These are phyloP conservation scores for Xanthorhoe spadicearia DNA, from an alignment of 2,888 invertebrate species.

Conservation along the genomic window DNA sequence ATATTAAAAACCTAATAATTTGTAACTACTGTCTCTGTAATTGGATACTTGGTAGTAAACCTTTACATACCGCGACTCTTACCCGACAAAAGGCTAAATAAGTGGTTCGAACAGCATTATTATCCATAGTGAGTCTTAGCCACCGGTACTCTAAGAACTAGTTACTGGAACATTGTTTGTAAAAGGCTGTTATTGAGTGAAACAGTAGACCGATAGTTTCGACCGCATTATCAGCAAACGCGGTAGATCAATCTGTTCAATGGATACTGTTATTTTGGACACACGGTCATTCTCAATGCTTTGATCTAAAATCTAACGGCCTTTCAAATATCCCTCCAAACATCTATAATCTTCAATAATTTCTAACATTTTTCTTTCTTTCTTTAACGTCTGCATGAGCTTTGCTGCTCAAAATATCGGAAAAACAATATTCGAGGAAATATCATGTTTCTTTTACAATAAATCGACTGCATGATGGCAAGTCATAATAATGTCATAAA, in stretches of 20 bases:
- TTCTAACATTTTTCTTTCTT: too few relatives aligned
- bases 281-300: conserved; percentile 23
- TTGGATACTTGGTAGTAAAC: too few relatives aligned
- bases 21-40: too few relatives aligned
- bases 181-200: conserved; percentile 38
- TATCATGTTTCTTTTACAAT: conserved; percentile 16
- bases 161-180: conserved; percentile 37
- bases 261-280: conserved; percentile 37
- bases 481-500: conserved; percentile 26
- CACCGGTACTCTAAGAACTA: conserved; percentile 29
- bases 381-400: too few relatives aligned
- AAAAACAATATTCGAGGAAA: neutral
- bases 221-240: conserved; percentile 40
- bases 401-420: neutral
- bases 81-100: neutral
- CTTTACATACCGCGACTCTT: too few relatives aligned
- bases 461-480: conserved; percentile 13
- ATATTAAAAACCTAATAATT: too few relatives aligned
- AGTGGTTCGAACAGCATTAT: conserved; percentile 9
- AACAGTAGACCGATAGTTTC: conserved; percentile 40
- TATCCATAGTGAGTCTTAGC: conserved; percentile 22
- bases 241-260: conserved; percentile 38
- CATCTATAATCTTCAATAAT: too few relatives aligned
- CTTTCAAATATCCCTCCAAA: too few relatives aligned
- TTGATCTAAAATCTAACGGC: too few relatives aligned